A percentile compares a stretch with the other conserved stretches of the same genome.
These are phyloP conservation scores for Mormyrus proboscirostris DNA, from an alignment of 2,797 vertebrate species.

Conservation along the genomic window DNA sequence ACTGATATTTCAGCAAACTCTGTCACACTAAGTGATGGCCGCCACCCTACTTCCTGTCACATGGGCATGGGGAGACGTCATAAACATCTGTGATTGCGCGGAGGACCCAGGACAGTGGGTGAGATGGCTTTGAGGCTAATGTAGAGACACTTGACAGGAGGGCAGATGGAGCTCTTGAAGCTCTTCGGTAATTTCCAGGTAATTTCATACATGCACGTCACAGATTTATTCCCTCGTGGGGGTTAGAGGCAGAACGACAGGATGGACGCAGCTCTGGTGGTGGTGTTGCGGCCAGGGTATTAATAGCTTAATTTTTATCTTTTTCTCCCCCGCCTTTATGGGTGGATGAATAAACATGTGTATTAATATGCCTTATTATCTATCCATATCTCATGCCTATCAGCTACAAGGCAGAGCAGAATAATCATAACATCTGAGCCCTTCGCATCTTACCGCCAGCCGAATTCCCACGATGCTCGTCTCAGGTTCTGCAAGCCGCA, in stretches of 20 bases:
- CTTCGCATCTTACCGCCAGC: not conserved
- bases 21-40: not conserved
- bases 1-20: not conserved
- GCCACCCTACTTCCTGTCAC: not conserved
- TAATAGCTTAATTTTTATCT: not conserved
- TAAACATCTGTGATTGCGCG: not conserved
- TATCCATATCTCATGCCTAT: constrained; percentile 5
- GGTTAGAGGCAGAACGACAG: not conserved
- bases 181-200: not conserved
- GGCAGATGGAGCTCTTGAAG: not conserved
- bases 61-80: not conserved
- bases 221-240: not conserved
- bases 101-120: not conserved
- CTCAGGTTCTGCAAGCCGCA: not conserved
- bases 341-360: constrained; percentile 2
- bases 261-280: not conserved
- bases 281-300: not conserved
- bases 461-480: not conserved
- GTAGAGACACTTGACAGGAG: not conserved
- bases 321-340: not conserved
- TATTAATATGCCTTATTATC: constrained; percentile 13
- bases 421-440: constrained; percentile 2
- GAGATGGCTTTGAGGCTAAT: not conserved
- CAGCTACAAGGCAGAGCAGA: not conserved
- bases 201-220: not conserved